Evolutionary conservation across 2,888 invertebrate genomes (phyloP).

Genomic region (Mesorhabditis sp.): DNA sequence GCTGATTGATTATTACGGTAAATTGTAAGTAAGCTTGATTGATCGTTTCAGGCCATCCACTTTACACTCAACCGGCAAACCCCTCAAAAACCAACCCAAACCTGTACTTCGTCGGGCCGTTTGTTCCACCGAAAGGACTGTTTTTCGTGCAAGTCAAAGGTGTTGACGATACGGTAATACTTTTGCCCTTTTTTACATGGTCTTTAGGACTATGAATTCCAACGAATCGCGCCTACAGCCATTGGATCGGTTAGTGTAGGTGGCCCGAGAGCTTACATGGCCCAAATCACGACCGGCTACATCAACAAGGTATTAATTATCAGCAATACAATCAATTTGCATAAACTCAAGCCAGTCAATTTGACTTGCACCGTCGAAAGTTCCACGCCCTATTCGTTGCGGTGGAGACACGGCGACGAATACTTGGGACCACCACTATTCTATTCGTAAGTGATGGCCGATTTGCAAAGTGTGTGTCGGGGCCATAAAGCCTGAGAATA

Average conservation of each 20-base stretch:
- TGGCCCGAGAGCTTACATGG: conserved; percentile 53
- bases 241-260: conserved; percentile 64
- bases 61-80: conserved; percentile 54
- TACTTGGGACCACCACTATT: conserved; percentile 60
- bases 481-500: no score
- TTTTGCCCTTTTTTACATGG: background rate
- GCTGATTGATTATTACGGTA: conserved; percentile 53
- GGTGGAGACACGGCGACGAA: conserved; percentile 63
- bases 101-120: conserved; percentile 66
- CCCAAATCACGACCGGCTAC: conserved; percentile 35
- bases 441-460: conserved; percentile 54
- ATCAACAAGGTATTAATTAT: conserved; percentile 20
- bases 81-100: conserved; percentile 50
- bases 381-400: conserved; percentile 66
- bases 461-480: background rate
- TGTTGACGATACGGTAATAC: conserved; percentile 62
- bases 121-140: conserved; percentile 69
- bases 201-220: conserved; percentile 64
- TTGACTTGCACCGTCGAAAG: conserved; percentile 69
- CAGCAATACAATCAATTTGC: background rate
- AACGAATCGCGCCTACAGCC: conserved; percentile 70
- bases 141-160: conserved; percentile 72
- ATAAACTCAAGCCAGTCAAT: conserved; percentile 60
- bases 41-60: conserved; percentile 20
- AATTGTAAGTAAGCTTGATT: conserved; percentile 5